Evolutionary conservation across 2,797 vertebrate species (phyloP).

Genomic region (Huso huso): DNA sequence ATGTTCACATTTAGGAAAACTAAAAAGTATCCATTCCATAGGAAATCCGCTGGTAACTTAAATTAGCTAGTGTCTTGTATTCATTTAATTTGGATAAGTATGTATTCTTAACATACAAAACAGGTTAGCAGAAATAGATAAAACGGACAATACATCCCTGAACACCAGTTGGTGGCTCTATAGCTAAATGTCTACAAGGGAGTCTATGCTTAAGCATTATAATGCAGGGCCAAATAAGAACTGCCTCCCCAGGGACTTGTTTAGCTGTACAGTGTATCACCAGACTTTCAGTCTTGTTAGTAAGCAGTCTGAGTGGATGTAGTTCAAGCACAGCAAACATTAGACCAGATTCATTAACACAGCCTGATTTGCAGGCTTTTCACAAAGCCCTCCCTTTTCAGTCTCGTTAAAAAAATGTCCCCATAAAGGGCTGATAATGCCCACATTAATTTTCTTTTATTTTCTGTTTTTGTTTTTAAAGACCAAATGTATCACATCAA

Average conservation of each 20-base stretch:
- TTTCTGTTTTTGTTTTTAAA: no score
- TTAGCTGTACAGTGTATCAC: slow-evolving; percentile 43
- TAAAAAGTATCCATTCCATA: no score
- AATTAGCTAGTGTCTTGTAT: slow-evolving; percentile 23
- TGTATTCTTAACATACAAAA: slow-evolving; percentile 29
- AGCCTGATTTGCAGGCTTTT: slow-evolving; percentile 28
- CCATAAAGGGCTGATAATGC: no score
- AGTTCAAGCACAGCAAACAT: slow-evolving; percentile 25
- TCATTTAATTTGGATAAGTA: slow-evolving; percentile 26
- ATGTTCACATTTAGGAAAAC: no score
- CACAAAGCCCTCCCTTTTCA: slow-evolving; percentile 16
- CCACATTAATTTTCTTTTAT: no score
- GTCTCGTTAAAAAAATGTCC: no score
- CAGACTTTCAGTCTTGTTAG: slow-evolving; percentile 58
- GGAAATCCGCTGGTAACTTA: slow-evolving; percentile 11
- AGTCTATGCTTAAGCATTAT: slow-evolving; percentile 31
- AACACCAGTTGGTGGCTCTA: slow-evolving; percentile 42
- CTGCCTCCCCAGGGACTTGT: slow-evolving; percentile 42
- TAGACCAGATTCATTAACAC: slow-evolving; percentile 34
- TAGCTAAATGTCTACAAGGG: slow-evolving; percentile 25
- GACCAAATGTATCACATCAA: no score
- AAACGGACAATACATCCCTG: slow-evolving; percentile 22
- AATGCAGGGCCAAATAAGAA: slow-evolving; percentile 22
- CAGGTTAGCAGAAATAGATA: slow-evolving; percentile 25
- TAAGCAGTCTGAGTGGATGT: slow-evolving; percentile 34